These are phyloP conservation scores for Zaprionus nigranus DNA, from an alignment of 1,140 invertebrate species.

Conservation along the genomic window DNA sequence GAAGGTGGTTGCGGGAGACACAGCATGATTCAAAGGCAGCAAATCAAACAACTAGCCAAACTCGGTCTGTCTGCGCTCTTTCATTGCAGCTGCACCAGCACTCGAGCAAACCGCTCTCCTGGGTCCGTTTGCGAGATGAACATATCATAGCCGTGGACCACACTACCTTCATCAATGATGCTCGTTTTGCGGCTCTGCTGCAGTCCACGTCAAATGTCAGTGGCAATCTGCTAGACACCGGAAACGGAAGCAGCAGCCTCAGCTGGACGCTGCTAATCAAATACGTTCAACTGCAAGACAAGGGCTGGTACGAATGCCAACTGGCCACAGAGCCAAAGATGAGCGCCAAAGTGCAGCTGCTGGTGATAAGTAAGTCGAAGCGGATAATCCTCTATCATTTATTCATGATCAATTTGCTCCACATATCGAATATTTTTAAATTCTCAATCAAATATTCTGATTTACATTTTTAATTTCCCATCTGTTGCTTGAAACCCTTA, in stretches of 20 bases:
- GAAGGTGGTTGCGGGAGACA: not conserved
- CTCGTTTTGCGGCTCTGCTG: constrained; percentile 92
- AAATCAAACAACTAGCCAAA: not conserved
- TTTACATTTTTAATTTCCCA: constrained; percentile 24
- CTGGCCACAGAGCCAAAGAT: constrained; percentile 89
- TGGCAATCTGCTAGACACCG: not conserved
- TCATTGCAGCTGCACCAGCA: constrained; percentile 84
- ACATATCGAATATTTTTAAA: not conserved
- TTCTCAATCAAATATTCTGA: not conserved
- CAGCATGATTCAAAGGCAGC: constrained; percentile 55
- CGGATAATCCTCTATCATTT: not conserved
- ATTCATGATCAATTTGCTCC: not conserved
- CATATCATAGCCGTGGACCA: constrained; percentile 95
- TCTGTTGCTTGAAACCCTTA: not conserved
- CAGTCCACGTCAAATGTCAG: constrained; percentile 84
- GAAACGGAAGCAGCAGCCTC: constrained; percentile 85
- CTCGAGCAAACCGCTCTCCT: constrained; percentile 94
- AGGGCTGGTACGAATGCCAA: constrained; percentile 90
- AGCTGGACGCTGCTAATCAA: constrained; percentile 95
- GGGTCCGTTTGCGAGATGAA: constrained; percentile 93
- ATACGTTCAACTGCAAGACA: constrained; percentile 86
- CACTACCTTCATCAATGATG: constrained; percentile 93
- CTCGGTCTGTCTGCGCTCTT: constrained; percentile 8
- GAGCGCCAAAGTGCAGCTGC: constrained; percentile 88
- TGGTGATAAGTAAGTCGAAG: constrained; percentile 87